These are phyloP conservation scores for Hiodon tergisus DNA, from an alignment of 2,113 vertebrate genomes.

Conservation along the genomic window DNA sequence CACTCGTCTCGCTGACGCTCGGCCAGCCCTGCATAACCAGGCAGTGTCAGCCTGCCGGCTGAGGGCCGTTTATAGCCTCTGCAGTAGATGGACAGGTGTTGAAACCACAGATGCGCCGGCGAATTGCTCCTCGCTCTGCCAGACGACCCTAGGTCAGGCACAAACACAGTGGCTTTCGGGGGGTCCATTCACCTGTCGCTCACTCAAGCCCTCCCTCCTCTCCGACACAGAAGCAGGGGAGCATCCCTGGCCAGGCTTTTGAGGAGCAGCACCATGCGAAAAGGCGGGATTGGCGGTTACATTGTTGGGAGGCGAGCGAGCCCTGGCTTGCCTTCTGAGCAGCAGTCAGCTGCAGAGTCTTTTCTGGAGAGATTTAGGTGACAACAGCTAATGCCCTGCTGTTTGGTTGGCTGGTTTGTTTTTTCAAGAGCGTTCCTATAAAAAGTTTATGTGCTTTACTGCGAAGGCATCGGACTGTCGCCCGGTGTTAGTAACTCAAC, in stretches of 20 bases:
- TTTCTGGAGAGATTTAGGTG: conserved; percentile 5
- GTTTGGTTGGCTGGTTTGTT: not conserved
- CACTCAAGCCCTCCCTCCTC: not conserved
- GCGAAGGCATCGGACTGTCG: not conserved
- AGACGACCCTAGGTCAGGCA: conserved; percentile 24
- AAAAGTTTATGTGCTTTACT: not conserved
- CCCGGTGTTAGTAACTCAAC: not conserved
- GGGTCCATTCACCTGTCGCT: conserved; percentile 9
- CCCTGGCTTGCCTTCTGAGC: not conserved
- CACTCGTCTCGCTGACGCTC: conserved; percentile 26
- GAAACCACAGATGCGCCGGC: conserved; percentile 37
- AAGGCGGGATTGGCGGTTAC: not conserved
- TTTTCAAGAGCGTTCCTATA: not conserved
- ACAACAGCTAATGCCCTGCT: not conserved
- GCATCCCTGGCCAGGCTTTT: conserved; percentile 1
- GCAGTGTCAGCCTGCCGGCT: not conserved
- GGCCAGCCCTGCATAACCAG: conserved; percentile 2
- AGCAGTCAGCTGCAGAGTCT: conserved; percentile 10
- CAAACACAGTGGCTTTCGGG: conserved; percentile 5
- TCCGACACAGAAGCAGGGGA: not conserved
- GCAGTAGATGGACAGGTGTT: conserved; percentile 41
- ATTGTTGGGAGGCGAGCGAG: not conserved
- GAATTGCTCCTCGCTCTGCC: conserved; percentile 23
- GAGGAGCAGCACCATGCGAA: not conserved
- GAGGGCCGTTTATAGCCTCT: conserved; percentile 38